Base-by-base conservation (phyloP, 2,888 invertebrate species). In the Oscheius sp. region DNA sequence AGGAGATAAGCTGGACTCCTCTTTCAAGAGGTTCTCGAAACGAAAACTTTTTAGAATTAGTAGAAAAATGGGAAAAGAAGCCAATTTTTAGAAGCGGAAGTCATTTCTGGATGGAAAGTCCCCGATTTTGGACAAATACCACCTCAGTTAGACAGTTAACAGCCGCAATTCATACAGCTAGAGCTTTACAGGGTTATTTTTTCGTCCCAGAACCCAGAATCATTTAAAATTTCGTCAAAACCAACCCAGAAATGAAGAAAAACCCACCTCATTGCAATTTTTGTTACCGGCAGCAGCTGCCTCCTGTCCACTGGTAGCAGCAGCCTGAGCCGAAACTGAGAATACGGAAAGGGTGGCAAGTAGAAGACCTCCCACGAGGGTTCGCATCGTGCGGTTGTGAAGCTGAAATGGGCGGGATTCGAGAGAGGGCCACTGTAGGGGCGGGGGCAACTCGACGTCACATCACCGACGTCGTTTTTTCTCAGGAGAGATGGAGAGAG, bases 191-290 rank as follows among this genome's bases (percentile, higher is more conserved):
- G 35, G 3, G 35, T 9, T 35, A 3, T 9, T 35, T 35, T 35
- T 6, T 35, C 35, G 35, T 35, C 35, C 9, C 35, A 35, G 9
- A 9, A 35, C 35, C 35, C 35, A 6, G 9, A 35, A 6, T 35
- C 9, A 35, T 35, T 35, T 35, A 35, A 35, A 35, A 35, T 35
- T 9, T 35, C 35, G n/a, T n/a, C n/a, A n/a, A n/a, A n/a, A n/a
- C n/a, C n/a, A n/a, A 35, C 5, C 9, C 25, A 53, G 53, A 53
- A 53, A n/a, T 9, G 21, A 9, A 49, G 3, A 6, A 35, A 35
- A 35, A 59, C 69, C 27, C n/a, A 69, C 70, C 70, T 70, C 70
- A 70, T 70, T 70, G 43, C 70, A 70, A 45, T 70, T 70, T 59
- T 70, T 70, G 41, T n/a, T 55, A n/a, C 23, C 55, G n/a, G 29